phyloP scores from a whole-genome alignment of 1,140 invertebrate species.

The Pinna nobilis region DNA sequence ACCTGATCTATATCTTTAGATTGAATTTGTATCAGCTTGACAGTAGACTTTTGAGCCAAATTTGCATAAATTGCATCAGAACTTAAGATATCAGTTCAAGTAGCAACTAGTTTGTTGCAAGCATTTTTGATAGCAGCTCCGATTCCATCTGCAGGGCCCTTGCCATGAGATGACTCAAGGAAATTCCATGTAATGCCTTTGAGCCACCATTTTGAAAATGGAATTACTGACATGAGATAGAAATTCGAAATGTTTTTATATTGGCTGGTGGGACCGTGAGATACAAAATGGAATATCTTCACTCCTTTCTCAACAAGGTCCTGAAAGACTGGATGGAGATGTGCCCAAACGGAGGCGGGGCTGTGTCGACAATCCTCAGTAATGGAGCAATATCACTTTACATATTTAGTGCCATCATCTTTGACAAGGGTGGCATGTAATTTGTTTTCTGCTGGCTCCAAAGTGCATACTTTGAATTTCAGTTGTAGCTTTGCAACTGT shows the following conservation, averaged over 20 bases:
- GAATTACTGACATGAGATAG: conserved; percentile 37
- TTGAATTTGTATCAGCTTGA: too few species aligned
- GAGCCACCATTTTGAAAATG: conserved; percentile 35
- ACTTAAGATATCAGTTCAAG: too few species aligned
- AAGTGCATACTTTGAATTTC: conserved; percentile 53
- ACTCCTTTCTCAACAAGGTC: conserved; percentile 33
- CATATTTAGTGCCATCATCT: too few species aligned
- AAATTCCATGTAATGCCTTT: conserved; percentile 72
- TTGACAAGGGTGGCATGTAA: conserved; percentile 40
- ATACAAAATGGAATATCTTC: conserved; percentile 30
- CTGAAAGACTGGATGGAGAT: conserved; percentile 42
- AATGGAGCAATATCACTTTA: conserved; percentile 39
- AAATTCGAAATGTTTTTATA: conserved; percentile 51
- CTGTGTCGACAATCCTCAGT: conserved; percentile 40
- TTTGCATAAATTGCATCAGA: too few species aligned
- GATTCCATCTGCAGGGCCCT: conserved; percentile 74
- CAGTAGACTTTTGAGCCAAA: too few species aligned
- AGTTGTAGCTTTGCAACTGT: conserved; percentile 20
- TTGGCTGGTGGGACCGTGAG: conserved; percentile 55
- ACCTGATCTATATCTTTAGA: too few species aligned
- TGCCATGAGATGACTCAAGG: conserved; percentile 75
- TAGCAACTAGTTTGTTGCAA: too few species aligned
- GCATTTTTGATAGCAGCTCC: conserved; percentile 71
- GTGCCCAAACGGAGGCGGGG: conserved; percentile 47
- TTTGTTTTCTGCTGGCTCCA: conserved; percentile 41